Evolutionary conservation across 2,113 vertebrate species (phyloP).

Genomic region (Hymenochirus boettgeri): DNA sequence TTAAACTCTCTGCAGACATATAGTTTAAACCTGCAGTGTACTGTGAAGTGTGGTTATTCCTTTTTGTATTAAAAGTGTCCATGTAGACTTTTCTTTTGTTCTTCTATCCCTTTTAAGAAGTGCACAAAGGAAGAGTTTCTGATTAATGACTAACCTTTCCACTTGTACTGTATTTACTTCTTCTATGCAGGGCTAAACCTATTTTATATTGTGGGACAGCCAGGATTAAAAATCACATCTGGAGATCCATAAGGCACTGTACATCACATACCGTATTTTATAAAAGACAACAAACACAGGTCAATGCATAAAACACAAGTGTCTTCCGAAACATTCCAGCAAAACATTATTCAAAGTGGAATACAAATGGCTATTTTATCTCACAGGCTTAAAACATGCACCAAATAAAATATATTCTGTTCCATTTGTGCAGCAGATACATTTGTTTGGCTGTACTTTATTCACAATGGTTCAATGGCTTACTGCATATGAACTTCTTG

Average conservation of each 20-base stretch:
- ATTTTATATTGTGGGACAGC: constrained; percentile 6
- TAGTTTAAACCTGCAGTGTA: too few species aligned
- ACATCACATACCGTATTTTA: constrained; percentile 26
- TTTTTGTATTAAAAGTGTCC: too few species aligned
- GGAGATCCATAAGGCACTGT: constrained; percentile 22
- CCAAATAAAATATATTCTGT: neutral
- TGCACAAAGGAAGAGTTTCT: constrained; percentile 8
- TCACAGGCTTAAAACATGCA: constrained; percentile 1
- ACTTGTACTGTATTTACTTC: constrained; percentile 19
- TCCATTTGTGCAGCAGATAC: neutral
- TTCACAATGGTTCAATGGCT: too few species aligned
- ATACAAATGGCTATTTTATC: constrained; percentile 1
- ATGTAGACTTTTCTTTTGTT: too few species aligned
- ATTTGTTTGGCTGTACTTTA: too few species aligned
- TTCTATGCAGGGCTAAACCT: constrained; percentile 16
- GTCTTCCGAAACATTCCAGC: constrained; percentile 20
- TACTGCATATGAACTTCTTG: too few species aligned
- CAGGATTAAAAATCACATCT: constrained; percentile 35
- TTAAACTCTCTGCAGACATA: too few species aligned
- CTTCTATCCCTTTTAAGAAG: neutral
- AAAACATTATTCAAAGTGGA: constrained; percentile 33
- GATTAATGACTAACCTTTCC: constrained; percentile 39
- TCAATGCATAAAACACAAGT: constrained; percentile 24
- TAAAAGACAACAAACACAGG: constrained; percentile 22
- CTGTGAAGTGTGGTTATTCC: too few species aligned